Conservation (phyloP, 2,888 invertebrate genomes). For the Nymphalis urticae region DNA sequence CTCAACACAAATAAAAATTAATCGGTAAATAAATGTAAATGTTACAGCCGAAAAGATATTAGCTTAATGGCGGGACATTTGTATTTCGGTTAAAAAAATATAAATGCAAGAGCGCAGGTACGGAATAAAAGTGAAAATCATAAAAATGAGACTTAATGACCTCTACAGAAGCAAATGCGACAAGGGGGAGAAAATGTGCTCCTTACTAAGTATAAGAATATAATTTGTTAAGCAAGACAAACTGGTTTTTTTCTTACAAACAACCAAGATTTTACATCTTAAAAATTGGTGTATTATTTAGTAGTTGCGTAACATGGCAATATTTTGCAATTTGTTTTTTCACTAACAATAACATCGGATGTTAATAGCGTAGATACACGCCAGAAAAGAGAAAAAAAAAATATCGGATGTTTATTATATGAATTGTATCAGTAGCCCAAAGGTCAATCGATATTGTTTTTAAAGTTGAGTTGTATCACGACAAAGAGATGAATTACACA, state of each 20-base stretch:
- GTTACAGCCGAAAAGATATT: conserved; percentile 20
- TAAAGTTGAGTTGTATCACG: background rate
- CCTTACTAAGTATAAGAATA: conserved; percentile 17
- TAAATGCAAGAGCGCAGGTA: conserved; percentile 24
- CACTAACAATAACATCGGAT: too few relatives aligned
- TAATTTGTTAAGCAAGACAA: conserved; percentile 25
- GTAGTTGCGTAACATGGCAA: background rate
- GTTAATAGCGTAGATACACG: too few relatives aligned
- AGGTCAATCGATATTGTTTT: background rate
- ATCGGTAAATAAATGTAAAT: conserved; percentile 28
- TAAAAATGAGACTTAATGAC: conserved; percentile 35
- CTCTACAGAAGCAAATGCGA: conserved; percentile 19
- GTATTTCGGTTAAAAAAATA: conserved; percentile 24
- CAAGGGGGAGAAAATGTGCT: conserved; percentile 20
- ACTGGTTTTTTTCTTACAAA: background rate
- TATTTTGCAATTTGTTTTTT: background rate
- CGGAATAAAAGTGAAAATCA: conserved; percentile 25
- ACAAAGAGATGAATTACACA: background rate
- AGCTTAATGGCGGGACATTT: conserved; percentile 27
- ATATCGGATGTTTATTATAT: background rate
- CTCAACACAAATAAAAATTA: conserved; percentile 23
- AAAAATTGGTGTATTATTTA: conserved; percentile 3
- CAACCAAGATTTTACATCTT: conserved; percentile 8
- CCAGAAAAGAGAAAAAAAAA: too few relatives aligned
- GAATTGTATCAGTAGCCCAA: conserved; percentile 2